Conservation (phyloP, 2,113 vertebrate species). For the Mormyrus lacerda region DNA sequence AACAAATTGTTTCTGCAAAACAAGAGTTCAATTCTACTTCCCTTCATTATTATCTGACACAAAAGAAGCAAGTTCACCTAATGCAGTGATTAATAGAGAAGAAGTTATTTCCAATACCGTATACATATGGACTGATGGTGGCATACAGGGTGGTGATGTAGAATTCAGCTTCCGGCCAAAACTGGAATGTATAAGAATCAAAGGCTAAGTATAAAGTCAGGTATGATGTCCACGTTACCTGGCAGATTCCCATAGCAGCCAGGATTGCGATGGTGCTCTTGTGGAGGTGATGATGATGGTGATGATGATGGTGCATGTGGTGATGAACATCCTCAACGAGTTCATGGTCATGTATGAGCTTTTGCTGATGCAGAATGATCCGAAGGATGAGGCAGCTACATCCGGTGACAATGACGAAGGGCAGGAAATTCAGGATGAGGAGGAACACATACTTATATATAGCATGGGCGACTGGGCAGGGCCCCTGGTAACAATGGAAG, state of each 20-base stretch:
- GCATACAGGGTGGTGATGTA: constrained; percentile 52
- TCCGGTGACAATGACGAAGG: constrained; percentile 50
- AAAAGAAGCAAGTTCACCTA: constrained; percentile 18
- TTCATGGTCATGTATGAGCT: constrained; percentile 16
- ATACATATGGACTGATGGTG: constrained; percentile 59
- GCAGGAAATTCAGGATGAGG: constrained; percentile 46
- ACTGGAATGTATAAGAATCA: constrained; percentile 7
- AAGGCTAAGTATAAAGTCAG: constrained; percentile 47
- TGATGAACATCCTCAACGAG: not conserved
- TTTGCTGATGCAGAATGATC: constrained; percentile 43
- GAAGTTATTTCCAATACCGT: constrained; percentile 53
- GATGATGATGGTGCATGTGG: not conserved
- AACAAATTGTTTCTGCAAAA: not conserved
- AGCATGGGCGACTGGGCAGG: constrained; percentile 38
- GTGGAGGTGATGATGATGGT: constrained; percentile 23
- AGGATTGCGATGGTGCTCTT: constrained; percentile 47
- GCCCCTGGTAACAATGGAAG: constrained; percentile 43
- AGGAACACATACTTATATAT: constrained; percentile 52
- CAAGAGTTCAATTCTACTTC: not conserved
- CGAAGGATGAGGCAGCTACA: constrained; percentile 49
- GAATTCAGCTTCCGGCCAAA: constrained; percentile 53
- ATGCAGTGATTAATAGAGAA: constrained; percentile 43
- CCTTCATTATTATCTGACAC: not conserved
- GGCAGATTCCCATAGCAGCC: constrained; percentile 57
- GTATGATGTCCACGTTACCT: constrained; percentile 56